Base-by-base conservation (phyloP, 2,113 vertebrate species). In the Pseudorectes ferrugineus region DNA sequence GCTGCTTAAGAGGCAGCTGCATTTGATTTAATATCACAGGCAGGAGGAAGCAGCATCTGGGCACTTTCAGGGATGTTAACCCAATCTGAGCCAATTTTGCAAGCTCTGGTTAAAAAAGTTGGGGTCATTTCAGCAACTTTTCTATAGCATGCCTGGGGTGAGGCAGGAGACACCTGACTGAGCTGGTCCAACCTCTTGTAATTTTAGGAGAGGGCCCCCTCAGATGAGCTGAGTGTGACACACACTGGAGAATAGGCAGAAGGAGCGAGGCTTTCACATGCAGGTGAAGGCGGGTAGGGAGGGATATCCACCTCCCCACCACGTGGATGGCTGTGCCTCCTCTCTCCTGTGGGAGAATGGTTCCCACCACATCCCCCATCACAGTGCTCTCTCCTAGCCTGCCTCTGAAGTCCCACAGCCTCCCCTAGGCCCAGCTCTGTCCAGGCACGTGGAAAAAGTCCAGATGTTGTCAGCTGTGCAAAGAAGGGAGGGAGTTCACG, bases 1-100 rank as follows among this genome's bases (percentile, higher is more conserved):
- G 45, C 65, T 94, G 81, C 84, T 87, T 36, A 68, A 87, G 89
- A 89, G 70, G n/a, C 89, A 78, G 77, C 49, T 85, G 62, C 28
- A 26, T 79, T 85, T 14, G 2, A 42, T 88, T 76, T 80, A 82
- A 19, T 23, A 6, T 57, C 71, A 16, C 21, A 88, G 59, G 57
- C 72, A 79, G 67, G 54, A 63, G n/a, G 36, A 93, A 45, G 75
- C 21, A 78, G 55, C 68, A 74, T 78, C 68, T 95, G 79, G n/a
- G 36, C 19, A n/a, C 51, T 54, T 88, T 62, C 28, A 68, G 73
- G 40, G 63, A n/a, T 66, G 45, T 79, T 92, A 46, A 92, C 65
- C 29, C 38, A 62, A 28, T 38, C 33, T 48, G 10, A 89, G 71
- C 48, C 72, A 11, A 25, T 74, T 54, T 78, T 83, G 17, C 35